A percentile compares a stretch with the other conserved stretches of the same genome.
These are phyloP conservation scores for Muntiacus muntjak DNA, from an alignment of 2,113 vertebrate species.

Conservation along the genomic window DNA sequence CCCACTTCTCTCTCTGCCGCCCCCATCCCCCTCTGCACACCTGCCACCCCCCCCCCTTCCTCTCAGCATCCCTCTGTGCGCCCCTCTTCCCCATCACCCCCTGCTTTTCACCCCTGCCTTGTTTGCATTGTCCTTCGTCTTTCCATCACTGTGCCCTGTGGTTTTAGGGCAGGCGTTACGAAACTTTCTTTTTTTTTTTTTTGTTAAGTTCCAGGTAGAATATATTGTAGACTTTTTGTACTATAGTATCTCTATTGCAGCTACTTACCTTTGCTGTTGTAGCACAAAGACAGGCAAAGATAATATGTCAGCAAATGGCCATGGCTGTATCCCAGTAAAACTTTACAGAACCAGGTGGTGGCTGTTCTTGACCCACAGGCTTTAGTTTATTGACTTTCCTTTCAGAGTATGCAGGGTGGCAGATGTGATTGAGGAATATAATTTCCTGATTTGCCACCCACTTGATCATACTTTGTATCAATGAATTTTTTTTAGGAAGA, in stretches of 20 bases:
- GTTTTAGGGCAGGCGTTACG: background rate
- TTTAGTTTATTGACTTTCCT: background rate
- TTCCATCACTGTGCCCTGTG: background rate
- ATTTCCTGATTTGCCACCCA: background rate
- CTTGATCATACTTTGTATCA: background rate
- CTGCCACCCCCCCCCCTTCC: background rate
- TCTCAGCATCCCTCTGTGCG: accelerated
- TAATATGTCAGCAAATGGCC: background rate
- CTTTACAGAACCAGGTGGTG: background rate
- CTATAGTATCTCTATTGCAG: accelerated
- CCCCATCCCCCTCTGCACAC: background rate
- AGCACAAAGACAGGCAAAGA: background rate
- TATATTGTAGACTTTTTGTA: background rate
- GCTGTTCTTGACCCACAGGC: background rate
- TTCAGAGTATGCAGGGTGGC: background rate
- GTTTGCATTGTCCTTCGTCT: background rate
- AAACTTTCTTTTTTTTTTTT: background rate
- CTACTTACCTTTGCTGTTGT: background rate
- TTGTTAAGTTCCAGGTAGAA: background rate
- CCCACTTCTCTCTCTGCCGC: no score
- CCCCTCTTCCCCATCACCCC: accelerated
- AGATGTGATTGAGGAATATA: background rate
- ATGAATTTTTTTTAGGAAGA: background rate
- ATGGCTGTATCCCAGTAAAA: background rate
- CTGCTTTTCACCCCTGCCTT: background rate